A percentile compares a stretch with the other conserved stretches of the same genome.
phyloP scores from a whole-genome alignment of 2,888 invertebrate species.

The Eristalinus aeneus region DNA sequence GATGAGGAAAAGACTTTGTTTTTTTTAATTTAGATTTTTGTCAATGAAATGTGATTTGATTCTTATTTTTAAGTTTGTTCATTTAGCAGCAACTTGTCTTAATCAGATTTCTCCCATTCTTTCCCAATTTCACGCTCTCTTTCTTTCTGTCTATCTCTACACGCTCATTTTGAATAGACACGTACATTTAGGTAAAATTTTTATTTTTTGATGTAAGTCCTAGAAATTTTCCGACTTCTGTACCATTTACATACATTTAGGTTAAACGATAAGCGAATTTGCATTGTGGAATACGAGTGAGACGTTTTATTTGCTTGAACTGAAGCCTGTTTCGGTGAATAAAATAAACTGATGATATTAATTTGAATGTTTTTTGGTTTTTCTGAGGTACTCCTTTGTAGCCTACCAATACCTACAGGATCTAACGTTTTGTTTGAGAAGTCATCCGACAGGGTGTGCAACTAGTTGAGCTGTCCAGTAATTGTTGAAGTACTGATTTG shows the following conservation, averaged over 20 bases:
- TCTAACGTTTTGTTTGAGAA: no score
- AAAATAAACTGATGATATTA: slow-evolving; percentile 58
- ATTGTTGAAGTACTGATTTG: no score
- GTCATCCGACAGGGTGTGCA: no score
- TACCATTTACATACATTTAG: slow-evolving; percentile 32
- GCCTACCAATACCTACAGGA: no score
- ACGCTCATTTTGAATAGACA: slow-evolving; percentile 13
- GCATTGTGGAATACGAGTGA: slow-evolving; percentile 55
- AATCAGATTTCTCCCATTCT: neutral
- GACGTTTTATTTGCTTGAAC: slow-evolving; percentile 56
- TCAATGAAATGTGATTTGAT: slow-evolving; percentile 68
- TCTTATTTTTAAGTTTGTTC: slow-evolving; percentile 53
- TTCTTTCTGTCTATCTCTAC: neutral
- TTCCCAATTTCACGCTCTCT: neutral
- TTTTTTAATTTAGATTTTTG: slow-evolving; percentile 45
- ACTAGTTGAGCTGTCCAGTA: no score
- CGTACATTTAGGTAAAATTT: slow-evolving; percentile 19
- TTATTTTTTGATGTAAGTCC: neutral
- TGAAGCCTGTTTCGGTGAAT: slow-evolving; percentile 43
- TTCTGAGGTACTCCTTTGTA: no score
- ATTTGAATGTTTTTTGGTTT: neutral
- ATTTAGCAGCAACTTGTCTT: slow-evolving; percentile 25
- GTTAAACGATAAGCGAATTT: slow-evolving; percentile 36
- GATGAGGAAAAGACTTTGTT: slow-evolving; percentile 61
- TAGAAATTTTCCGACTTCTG: neutral